These are phyloP conservation scores for Prinia subflava DNA, from an alignment of 2,113 vertebrate species.

Conservation along the genomic window DNA sequence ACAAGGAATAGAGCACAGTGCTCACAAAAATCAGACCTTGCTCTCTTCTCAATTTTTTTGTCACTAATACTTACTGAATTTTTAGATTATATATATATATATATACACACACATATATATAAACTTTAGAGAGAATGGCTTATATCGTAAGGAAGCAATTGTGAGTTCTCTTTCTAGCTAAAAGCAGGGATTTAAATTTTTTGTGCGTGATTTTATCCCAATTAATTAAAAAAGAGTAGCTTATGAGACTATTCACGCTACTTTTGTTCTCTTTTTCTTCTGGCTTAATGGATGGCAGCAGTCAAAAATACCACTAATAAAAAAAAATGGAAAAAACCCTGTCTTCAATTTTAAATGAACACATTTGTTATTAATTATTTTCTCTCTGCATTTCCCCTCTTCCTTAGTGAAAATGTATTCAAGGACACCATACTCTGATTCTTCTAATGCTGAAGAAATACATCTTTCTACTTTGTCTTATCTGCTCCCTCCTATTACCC, in stretches of 20 bases:
- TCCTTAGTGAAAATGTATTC: not conserved
- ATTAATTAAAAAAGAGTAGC: not conserved
- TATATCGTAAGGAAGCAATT: not conserved
- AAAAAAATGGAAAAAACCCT: not conserved
- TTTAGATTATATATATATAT: not conserved
- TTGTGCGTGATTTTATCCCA: not conserved
- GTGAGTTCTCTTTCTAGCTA: not conserved
- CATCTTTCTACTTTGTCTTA: not conserved
- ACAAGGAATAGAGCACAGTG: not conserved
- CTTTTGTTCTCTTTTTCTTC: constrained; percentile 11
- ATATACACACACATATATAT: too few species aligned
- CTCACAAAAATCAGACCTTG: not conserved
- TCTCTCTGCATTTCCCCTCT: not conserved
- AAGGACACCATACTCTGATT: not conserved
- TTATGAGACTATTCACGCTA: not conserved
- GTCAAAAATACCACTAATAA: not conserved
- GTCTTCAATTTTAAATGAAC: not conserved
- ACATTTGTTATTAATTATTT: constrained; percentile 25
- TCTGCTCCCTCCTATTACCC: not conserved
- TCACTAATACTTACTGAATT: not conserved
- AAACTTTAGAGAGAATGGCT: not conserved
- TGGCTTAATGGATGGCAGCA: constrained; percentile 7
- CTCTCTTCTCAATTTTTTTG: not conserved
- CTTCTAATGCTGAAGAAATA: not conserved
- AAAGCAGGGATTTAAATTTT: not conserved